phyloP scores from a whole-genome alignment of 2,113 vertebrate genomes.

The Muntiacus muntjak region DNA sequence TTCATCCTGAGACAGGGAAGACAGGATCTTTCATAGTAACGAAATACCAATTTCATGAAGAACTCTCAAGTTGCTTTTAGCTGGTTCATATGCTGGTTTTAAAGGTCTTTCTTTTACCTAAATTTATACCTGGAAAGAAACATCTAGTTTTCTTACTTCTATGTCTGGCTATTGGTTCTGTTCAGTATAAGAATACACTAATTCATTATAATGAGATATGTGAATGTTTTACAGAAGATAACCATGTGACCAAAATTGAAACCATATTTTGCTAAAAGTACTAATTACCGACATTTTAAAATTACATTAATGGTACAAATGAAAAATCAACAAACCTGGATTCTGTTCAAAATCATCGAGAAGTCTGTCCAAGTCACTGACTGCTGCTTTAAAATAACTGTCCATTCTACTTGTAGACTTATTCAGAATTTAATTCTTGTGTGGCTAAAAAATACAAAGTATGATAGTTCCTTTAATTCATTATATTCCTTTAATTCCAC shows the following conservation, averaged over 20 bases:
- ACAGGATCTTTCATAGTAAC: background rate
- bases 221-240: background rate
- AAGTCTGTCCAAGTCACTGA: constrained; percentile 96
- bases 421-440: constrained; percentile 55
- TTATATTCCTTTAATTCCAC: background rate
- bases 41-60: background rate
- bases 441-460: constrained; percentile 72
- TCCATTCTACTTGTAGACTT: constrained; percentile 87
- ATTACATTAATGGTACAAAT: background rate
- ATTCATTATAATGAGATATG: background rate
- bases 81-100: background rate
- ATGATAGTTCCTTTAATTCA: background rate
- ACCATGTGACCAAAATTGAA: constrained; percentile 5
- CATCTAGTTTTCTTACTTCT: background rate
- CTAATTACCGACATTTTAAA: constrained; percentile 1
- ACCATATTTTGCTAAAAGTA: constrained; percentile 19
- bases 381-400: constrained; percentile 96
- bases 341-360: constrained; percentile 97
- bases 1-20: constrained; percentile 10
- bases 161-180: background rate
- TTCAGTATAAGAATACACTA: constrained; percentile 21
- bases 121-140: constrained; percentile 18
- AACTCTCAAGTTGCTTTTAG: background rate
- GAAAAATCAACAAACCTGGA: constrained; percentile 84
- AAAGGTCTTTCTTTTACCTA: constrained; percentile 18